These are phyloP conservation scores for Syngnathus rostellatus DNA, from an alignment of 2,797 vertebrate species.

Conservation along the genomic window DNA sequence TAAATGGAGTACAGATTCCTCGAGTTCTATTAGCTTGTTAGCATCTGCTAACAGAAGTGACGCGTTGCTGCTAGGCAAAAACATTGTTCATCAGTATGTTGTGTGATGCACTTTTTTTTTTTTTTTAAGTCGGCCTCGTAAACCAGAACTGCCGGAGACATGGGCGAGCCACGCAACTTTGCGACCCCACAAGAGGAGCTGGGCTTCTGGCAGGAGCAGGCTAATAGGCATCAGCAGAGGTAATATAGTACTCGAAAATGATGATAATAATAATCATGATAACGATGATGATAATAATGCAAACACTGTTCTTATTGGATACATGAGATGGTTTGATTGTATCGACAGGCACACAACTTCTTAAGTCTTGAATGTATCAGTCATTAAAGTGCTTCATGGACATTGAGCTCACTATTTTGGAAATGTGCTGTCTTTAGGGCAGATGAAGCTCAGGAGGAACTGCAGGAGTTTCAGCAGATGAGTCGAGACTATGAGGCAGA, in stretches of 20 bases:
- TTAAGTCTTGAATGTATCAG: neutral
- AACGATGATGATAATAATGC: too few species aligned
- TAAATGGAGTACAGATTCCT: neutral
- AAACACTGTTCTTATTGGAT: neutral
- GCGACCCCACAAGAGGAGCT: slow-evolving; percentile 79
- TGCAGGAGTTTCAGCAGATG: slow-evolving; percentile 94
- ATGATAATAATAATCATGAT: too few species aligned
- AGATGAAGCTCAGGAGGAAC: slow-evolving; percentile 80
- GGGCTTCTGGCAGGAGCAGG: slow-evolving; percentile 84
- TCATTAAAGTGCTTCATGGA: neutral
- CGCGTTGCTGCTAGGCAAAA: neutral
- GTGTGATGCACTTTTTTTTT: neutral
- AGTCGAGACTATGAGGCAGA: slow-evolving; percentile 96
- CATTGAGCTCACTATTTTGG: neutral
- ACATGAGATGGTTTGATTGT: neutral
- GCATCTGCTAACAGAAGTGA: slow-evolving; percentile 13
- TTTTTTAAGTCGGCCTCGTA: neutral
- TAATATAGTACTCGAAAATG: slow-evolving; percentile 34
- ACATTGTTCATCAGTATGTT: neutral
- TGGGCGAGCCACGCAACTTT: slow-evolving; percentile 71
- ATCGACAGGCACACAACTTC: neutral
- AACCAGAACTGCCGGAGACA: slow-evolving; percentile 29
- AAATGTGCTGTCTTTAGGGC: slow-evolving; percentile 62
- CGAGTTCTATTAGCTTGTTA: slow-evolving; percentile 15
- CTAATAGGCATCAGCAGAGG: slow-evolving; percentile 81